Evolutionary conservation across 2,797 vertebrate genomes (phyloP).

Genomic region (Petrocephalus schoutedeni): DNA sequence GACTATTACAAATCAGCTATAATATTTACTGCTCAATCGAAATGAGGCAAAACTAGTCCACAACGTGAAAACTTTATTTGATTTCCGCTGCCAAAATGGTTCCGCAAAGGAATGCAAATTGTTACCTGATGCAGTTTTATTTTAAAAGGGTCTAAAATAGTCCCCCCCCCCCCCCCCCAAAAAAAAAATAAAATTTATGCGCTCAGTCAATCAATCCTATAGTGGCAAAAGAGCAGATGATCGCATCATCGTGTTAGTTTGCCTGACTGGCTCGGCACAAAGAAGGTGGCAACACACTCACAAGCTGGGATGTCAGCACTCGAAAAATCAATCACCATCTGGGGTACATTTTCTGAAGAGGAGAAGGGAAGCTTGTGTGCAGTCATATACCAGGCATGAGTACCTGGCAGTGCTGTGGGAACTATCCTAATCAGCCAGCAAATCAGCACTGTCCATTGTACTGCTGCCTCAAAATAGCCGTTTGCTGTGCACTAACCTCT

Average conservation of each 20-base stretch:
- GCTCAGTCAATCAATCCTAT: slow-evolving; percentile 79
- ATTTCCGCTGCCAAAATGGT: not conserved
- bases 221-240: slow-evolving; percentile 75
- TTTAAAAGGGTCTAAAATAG: not conserved
- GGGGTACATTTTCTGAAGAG: slow-evolving; percentile 74
- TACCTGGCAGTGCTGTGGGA: slow-evolving; percentile 25
- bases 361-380: slow-evolving; percentile 56
- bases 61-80: not conserved
- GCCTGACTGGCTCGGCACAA: slow-evolving; percentile 96
- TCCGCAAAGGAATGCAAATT: slow-evolving; percentile 5
- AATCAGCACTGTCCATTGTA: slow-evolving; percentile 38
- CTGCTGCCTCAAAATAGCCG: not conserved
- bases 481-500: not conserved
- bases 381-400: slow-evolving; percentile 60
- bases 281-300: slow-evolving; percentile 87
- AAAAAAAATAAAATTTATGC: not conserved
- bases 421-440: slow-evolving; percentile 37
- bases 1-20: slow-evolving; percentile 4
- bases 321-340: slow-evolving; percentile 99
- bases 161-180: not conserved
- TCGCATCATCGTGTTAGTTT: slow-evolving; percentile 90
- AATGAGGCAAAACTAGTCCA: not conserved
- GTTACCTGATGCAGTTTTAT: slow-evolving; percentile 2
- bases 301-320: slow-evolving; percentile 98
- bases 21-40: not conserved